phyloP scores from a whole-genome alignment of 2,797 vertebrate species.

The Gambusia yucatana region DNA sequence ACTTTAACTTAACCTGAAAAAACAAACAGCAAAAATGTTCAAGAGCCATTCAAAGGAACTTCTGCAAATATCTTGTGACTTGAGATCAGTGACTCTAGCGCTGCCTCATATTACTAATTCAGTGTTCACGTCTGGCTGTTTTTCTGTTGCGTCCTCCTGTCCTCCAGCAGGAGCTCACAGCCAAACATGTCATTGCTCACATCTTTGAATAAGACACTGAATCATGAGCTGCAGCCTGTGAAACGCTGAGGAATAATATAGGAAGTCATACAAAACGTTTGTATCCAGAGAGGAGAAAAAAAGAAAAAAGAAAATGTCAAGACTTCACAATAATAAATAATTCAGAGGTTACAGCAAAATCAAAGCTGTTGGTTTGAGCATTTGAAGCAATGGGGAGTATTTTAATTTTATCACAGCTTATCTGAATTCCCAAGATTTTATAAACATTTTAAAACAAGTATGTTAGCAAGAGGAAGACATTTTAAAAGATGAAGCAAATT shows the following conservation, averaged over 20 bases:
- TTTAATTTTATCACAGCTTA: background rate
- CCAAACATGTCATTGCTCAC: slow-evolving; percentile 42
- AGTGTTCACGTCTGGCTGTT: slow-evolving; percentile 11
- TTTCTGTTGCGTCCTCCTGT: slow-evolving; percentile 30
- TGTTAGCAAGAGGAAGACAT: background rate
- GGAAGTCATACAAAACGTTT: slow-evolving; percentile 5
- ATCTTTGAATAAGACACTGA: slow-evolving; percentile 50
- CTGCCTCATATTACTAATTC: slow-evolving; percentile 15
- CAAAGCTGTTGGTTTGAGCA: background rate
- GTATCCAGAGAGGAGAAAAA: too few species aligned
- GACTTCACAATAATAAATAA: background rate
- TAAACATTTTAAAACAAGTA: background rate
- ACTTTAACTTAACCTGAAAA: background rate
- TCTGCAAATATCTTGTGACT: slow-evolving; percentile 8
- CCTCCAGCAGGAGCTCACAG: slow-evolving; percentile 46
- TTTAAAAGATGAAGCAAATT: background rate
- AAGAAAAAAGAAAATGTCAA: background rate
- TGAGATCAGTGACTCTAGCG: background rate
- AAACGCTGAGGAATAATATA: slow-evolving; percentile 14
- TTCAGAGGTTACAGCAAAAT: background rate
- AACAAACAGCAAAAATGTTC: background rate
- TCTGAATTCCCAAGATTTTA: background rate
- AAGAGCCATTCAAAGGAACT: slow-evolving; percentile 4
- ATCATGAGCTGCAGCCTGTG: slow-evolving; percentile 33
- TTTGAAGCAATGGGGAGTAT: background rate